Percentiles rank a stretch among this genome's conserved stretches.
These are phyloP conservation scores for Prochilodus magdalenae DNA, from an alignment of 2,113 vertebrate genomes.

Conservation along the genomic window DNA sequence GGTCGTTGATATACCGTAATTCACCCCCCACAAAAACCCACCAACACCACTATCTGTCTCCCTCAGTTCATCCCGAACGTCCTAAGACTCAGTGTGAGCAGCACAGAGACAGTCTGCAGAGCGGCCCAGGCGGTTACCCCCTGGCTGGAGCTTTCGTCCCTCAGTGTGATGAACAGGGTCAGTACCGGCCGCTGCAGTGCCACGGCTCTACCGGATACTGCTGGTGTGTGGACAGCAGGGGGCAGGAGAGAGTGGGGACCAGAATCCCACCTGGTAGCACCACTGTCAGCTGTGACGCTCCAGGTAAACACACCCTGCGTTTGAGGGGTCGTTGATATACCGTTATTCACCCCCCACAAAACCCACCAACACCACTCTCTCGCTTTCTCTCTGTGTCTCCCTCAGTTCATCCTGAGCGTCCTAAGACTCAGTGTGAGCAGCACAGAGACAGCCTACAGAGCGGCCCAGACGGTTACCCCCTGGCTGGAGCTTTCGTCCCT, in stretches of 20 bases:
- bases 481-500: slow-evolving; percentile 72
- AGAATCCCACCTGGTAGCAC: slow-evolving; percentile 71
- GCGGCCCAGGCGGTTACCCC: slow-evolving; percentile 50
- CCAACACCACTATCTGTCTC: not conserved
- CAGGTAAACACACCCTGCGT: too few species aligned
- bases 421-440: slow-evolving; percentile 75
- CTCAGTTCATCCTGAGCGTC: slow-evolving; percentile 51
- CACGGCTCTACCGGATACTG: slow-evolving; percentile 82
- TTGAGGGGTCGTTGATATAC: too few species aligned
- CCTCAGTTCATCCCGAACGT: slow-evolving; percentile 49
- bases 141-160: slow-evolving; percentile 72
- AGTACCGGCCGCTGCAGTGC: slow-evolving; percentile 82
- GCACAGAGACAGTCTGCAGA: slow-evolving; percentile 64
- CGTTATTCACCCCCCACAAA: too few species aligned
- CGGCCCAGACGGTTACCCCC: slow-evolving; percentile 49
- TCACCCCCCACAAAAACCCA: too few species aligned
- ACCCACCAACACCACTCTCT: too few species aligned
- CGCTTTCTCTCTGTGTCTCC: too few species aligned
- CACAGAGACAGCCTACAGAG: slow-evolving; percentile 65
- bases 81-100: slow-evolving; percentile 75
- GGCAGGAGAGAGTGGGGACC: slow-evolving; percentile 80
- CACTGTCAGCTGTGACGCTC: slow-evolving; percentile 65
- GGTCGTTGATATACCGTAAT: too few species aligned
- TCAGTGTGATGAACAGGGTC: slow-evolving; percentile 81
- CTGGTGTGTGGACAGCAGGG: slow-evolving; percentile 83